Conservation (phyloP, 2,113 vertebrate genomes). For the Trinectes maculatus region DNA sequence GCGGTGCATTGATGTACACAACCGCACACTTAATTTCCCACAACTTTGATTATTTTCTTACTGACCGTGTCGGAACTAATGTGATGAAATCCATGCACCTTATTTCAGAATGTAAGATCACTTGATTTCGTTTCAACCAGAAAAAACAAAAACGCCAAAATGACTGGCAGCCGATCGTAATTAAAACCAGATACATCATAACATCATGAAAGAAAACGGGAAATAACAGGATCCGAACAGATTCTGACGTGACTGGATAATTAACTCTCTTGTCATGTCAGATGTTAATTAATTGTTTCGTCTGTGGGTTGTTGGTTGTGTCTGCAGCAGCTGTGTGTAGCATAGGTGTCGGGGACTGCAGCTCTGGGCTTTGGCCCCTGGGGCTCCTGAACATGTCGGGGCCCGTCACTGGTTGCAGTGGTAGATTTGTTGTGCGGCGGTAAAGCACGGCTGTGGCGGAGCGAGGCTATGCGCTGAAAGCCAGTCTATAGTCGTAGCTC, state of each 20-base stretch:
- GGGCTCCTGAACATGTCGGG: constrained; percentile 31
- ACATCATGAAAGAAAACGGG: no score
- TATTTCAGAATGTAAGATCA: no score
- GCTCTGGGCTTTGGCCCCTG: constrained; percentile 37
- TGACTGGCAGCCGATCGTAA: not conserved
- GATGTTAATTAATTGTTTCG: constrained; percentile 12
- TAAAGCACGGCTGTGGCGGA: constrained; percentile 53
- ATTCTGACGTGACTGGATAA: not conserved
- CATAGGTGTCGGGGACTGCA: constrained; percentile 23
- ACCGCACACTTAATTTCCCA: not conserved
- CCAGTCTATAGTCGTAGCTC: constrained; percentile 67
- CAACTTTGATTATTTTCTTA: no score
- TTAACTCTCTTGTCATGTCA: constrained; percentile 10
- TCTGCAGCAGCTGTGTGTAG: constrained; percentile 8
- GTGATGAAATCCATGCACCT: no score
- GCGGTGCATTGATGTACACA: not conserved
- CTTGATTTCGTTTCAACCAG: no score
- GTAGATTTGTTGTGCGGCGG: constrained; percentile 42
- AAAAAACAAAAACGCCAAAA: not conserved
- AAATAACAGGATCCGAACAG: not conserved
- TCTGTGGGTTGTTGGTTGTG: constrained; percentile 22
- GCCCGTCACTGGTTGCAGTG: constrained; percentile 34
- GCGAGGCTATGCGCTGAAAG: constrained; percentile 65
- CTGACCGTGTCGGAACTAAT: no score
- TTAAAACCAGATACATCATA: no score